These are phyloP conservation scores for Desoria tigrina DNA, from an alignment of 2,888 invertebrate species.

Conservation along the genomic window DNA sequence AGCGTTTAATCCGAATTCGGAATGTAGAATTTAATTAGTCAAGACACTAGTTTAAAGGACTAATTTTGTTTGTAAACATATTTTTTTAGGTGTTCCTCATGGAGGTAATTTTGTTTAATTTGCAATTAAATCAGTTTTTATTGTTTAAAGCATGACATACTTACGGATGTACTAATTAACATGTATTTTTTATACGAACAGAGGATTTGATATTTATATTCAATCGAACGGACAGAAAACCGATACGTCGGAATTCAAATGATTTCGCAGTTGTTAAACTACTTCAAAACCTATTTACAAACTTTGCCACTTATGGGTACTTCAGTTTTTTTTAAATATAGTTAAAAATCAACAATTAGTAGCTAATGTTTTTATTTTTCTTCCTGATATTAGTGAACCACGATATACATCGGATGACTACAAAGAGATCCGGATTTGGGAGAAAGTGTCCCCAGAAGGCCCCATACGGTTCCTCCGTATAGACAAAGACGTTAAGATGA, in stretches of 20 bases:
- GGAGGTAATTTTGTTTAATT: constrained; percentile 1
- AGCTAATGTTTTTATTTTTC: neutral
- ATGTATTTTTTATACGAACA: constrained; percentile 1
- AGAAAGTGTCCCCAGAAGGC: constrained; percentile 8
- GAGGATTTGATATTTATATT: constrained; percentile 36
- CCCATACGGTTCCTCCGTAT: constrained; percentile 32
- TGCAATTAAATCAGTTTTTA: too few relatives aligned
- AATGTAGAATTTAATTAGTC: neutral
- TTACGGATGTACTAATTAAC: too few relatives aligned
- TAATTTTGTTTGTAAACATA: neutral
- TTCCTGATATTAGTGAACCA: constrained; percentile 24
- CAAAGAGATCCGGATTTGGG: constrained; percentile 33
- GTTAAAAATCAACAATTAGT: neutral
- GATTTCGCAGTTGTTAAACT: constrained; percentile 40
- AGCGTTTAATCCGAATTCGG: neutral
- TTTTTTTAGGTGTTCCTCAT: constrained; percentile 9
- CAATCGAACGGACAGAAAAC: constrained; percentile 36
- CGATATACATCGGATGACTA: constrained; percentile 34
- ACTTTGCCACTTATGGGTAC: constrained; percentile 37
- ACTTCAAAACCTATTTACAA: constrained; percentile 35
- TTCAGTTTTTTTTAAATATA: neutral
- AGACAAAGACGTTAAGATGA: constrained; percentile 41
- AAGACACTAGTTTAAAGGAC: neutral
- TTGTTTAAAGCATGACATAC: too few relatives aligned
- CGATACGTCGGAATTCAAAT: constrained; percentile 26